These are phyloP conservation scores for Nematopogon swammerdamellus DNA, from an alignment of 2,888 invertebrate species.

Conservation along the genomic window DNA sequence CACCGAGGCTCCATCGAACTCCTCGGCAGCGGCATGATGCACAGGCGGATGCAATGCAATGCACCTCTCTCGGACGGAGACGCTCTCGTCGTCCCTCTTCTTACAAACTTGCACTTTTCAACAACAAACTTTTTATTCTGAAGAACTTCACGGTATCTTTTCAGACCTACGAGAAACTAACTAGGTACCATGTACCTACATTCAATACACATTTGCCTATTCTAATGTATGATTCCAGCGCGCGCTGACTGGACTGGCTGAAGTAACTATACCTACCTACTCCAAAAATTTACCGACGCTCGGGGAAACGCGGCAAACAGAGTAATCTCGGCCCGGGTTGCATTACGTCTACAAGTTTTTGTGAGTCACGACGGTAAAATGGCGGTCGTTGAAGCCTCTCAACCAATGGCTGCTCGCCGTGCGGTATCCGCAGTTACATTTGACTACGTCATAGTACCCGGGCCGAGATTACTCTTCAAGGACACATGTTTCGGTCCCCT, in stretches of 20 bases:
- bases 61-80: too few species aligned
- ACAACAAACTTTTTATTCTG: too few species aligned
- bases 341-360: slow-evolving; percentile 53
- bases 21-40: too few species aligned
- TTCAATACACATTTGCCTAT: too few species aligned
- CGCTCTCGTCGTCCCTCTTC: too few species aligned
- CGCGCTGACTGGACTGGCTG: too few species aligned
- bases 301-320: slow-evolving; percentile 56
- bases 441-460: slow-evolving; percentile 47
- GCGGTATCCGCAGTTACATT: slow-evolving; percentile 35
- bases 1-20: neutral
- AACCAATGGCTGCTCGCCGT: slow-evolving; percentile 39
- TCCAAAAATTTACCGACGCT: slow-evolving; percentile 18
- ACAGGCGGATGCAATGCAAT: too few species aligned
- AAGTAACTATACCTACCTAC: neutral
- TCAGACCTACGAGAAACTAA: too few species aligned
- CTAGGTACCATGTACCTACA: neutral
- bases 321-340: slow-evolving; percentile 59
- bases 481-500: slow-evolving; percentile 45
- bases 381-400: slow-evolving; percentile 56
- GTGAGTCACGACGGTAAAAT: slow-evolving; percentile 65
- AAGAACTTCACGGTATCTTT: too few species aligned
- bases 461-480: slow-evolving; percentile 53
- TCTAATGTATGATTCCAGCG: too few species aligned
- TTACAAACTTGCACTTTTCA: too few species aligned